These are phyloP conservation scores for Cardiocondyla obscurior DNA, from an alignment of 1,140 invertebrate species.

Conservation along the genomic window DNA sequence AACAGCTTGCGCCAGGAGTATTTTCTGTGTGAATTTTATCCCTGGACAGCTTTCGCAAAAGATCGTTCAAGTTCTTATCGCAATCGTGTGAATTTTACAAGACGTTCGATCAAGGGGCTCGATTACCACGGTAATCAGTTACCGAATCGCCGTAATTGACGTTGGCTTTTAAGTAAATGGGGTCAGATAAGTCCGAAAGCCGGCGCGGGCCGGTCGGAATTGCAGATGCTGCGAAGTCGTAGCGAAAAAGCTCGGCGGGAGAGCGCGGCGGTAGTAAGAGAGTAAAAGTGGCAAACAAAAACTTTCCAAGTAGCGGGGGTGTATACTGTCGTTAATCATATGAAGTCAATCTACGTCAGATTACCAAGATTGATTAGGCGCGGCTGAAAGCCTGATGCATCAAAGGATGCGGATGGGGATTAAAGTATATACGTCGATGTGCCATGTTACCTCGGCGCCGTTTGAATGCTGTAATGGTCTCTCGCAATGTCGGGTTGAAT, in stretches of 20 bases:
- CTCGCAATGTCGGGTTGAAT: neutral
- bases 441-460: neutral
- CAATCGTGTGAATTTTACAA: neutral
- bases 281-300: slow-evolving; percentile 37
- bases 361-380: slow-evolving; percentile 52
- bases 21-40: too few relatives aligned
- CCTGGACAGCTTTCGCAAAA: neutral
- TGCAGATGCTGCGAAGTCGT: slow-evolving; percentile 35
- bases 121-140: slow-evolving; percentile 8
- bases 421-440: slow-evolving; percentile 19
- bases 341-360: slow-evolving; percentile 51
- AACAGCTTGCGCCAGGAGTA: too few relatives aligned
- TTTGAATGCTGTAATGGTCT: neutral
- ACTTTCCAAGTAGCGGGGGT: neutral
- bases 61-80: neutral
- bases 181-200: slow-evolving; percentile 60
- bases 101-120: slow-evolving; percentile 18
- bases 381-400: slow-evolving; percentile 41
- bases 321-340: slow-evolving; percentile 39
- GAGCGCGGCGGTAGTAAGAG: neutral
- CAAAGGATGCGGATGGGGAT: slow-evolving; percentile 4
- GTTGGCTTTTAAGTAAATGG: slow-evolving; percentile 16
- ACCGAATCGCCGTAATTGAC: neutral
- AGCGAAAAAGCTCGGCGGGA: neutral
- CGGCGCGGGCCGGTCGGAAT: slow-evolving; percentile 7